Base-by-base conservation (phyloP, 23 tunicate species). In the Pegea sp. region DNA sequence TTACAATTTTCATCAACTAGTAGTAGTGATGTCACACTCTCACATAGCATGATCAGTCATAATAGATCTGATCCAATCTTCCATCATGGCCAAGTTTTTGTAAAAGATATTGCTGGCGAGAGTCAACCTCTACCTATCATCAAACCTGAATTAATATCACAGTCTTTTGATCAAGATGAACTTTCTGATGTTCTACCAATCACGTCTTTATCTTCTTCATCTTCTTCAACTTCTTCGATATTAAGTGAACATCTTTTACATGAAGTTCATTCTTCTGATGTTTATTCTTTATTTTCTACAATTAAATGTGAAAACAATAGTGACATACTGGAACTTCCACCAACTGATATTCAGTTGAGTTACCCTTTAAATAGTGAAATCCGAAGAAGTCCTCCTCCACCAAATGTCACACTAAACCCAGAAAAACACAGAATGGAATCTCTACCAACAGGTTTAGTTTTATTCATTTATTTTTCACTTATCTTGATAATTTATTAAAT, bases 301-400 rank as follows among this genome's bases (percentile, higher is more conserved):
- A 31, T 21, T 30, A 34, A 38, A 38, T 38, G 46, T 38, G 46
- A 11, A 38, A 38, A n/a, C n/a, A n/a, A n/a, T n/a, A n/a, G n/a
- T n/a, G n/a, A n/a, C n/a, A n/a, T n/a, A n/a, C n/a, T n/a, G n/a
- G n/a, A n/a, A n/a, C n/a, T n/a, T n/a, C n/a, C n/a, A n/a, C n/a
- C n/a, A n/a, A n/a, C n/a, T n/a, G n/a, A n/a, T n/a, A n/a, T n/a
- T n/a, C n/a, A n/a, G n/a, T n/a, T n/a, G n/a, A n/a, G n/a, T n/a
- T n/a, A n/a, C n/a, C n/a, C n/a, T n/a, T n/a, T n/a, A n/a, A n/a
- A n/a, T n/a, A n/a, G n/a, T n/a, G n/a, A 64, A 1, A 69, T 80
- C 8, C 34, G 95, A 28, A 56, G 95, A 54, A 84, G 95, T 43
- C 95, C 95, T 16, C 95, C 95, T 24, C 95, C 95, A 13, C 95